Base-by-base conservation (phyloP, 2,888 invertebrate genomes). In the Argynnis bischoffii region DNA sequence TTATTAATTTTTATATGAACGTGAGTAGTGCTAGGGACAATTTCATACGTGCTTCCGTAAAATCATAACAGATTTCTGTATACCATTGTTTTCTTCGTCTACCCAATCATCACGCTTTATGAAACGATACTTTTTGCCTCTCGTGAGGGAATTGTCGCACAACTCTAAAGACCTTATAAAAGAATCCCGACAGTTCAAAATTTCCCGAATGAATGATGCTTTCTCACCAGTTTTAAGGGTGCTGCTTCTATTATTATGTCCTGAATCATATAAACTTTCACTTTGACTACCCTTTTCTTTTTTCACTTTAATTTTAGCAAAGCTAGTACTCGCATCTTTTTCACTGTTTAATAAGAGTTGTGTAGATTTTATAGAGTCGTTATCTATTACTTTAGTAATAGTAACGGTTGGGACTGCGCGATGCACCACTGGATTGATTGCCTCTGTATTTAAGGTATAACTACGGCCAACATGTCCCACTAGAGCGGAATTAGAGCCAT, bases 151-250 rank as follows among this genome's bases (percentile, higher is more conserved):
- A 74, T 92, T 92, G 76, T 93, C 93, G 75, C 89, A 92, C 88
- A 90, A 92, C 76, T 93, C 93, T 79, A 93, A 77, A 51, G 93
- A 90, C 68, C 85, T 90, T 71, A 93, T 77, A 74, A 93, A 93
- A 31, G 87, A 76, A 76, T 93, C 93, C 64, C 89, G 86, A 79
- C 89, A 92, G 69, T 84, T 82, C 72, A 92, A 74, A 51, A 93
- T 82, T 70, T 93, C 93, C 60, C 86, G 86, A 77, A 93, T 87
- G 83, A 93, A 92, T 71, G 88, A 83, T 75, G 79, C 78, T 82
- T 87, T 89, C 90, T 92, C 92, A 92, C 92, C 92, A 80, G 82
- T 84, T 83, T 81, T 89, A 35, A 86, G 72, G 5, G 86, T 86
- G 77, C 83, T 85, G 79, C 78, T 77, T 64, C 80, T 78, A 78